phyloP scores from a whole-genome alignment of 2,113 vertebrate genomes.

The Panurus biarmicus region DNA sequence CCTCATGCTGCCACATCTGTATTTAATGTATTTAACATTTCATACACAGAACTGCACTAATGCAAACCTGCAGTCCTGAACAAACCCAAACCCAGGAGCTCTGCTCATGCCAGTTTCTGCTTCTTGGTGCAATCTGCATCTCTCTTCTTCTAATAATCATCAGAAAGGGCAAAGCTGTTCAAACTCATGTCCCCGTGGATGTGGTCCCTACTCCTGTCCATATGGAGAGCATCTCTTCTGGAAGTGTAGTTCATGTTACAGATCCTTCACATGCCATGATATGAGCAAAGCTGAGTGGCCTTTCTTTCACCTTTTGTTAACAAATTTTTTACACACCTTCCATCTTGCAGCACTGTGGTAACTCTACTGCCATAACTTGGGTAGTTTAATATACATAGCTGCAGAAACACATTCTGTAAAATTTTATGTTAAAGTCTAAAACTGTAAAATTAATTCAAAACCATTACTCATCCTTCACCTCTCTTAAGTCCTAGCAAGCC shows the following conservation, averaged over 20 bases:
- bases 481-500: neutral
- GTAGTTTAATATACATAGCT: neutral
- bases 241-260: neutral
- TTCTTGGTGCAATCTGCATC: neutral
- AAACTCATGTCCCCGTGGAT: neutral
- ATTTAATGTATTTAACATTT: neutral
- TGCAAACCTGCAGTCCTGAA: too few relatives aligned
- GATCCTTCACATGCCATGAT: neutral
- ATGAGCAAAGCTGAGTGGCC: neutral
- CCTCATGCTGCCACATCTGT: neutral
- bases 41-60: neutral
- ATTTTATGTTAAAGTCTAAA: neutral
- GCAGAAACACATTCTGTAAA: neutral
- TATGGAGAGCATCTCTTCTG: neutral
- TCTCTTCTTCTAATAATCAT: neutral
- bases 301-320: neutral
- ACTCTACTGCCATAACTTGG: neutral
- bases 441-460: neutral
- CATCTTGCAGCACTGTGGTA: neutral
- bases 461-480: neutral
- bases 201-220: neutral
- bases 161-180: neutral
- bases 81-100: neutral
- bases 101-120: neutral
- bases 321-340: neutral